Percentiles rank a stretch among this genome's conserved stretches.
Conservation (phyloP, 2,113 vertebrate genomes). For the Dicerorhinus sumatrensis region DNA sequence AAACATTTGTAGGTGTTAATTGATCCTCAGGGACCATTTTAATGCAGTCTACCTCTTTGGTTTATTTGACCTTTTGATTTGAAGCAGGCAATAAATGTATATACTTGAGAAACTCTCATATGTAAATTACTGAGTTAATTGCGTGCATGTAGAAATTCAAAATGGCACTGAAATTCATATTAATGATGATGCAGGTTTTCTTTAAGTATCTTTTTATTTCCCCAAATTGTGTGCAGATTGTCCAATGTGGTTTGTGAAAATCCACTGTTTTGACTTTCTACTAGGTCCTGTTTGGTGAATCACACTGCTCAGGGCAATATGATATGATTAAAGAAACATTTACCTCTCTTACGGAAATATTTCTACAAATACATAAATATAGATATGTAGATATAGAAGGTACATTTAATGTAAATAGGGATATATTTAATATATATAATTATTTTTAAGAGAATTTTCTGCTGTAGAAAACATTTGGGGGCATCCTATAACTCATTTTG, state of each 20-base stretch:
- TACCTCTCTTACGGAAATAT: background rate
- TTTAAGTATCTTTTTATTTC: background rate
- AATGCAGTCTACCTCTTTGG: background rate
- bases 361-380: background rate
- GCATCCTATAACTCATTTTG: background rate
- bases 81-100: background rate
- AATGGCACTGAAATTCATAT: background rate
- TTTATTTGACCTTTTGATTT: constrained; percentile 63
- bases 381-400: background rate
- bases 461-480: background rate
- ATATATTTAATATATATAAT: background rate
- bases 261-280: background rate
- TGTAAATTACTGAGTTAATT: background rate
- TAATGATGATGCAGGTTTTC: background rate
- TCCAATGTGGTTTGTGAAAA: background rate
- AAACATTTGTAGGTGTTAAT: constrained; percentile 50
- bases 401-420: background rate
- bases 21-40: constrained; percentile 31
- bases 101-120: background rate
- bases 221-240: background rate
- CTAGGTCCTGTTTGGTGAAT: background rate
- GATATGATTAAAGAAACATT: background rate
- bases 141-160: background rate
- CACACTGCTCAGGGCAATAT: background rate
- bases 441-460: background rate